Conservation (phyloP, 1,140 invertebrate species). For the Acromyrmex echinatior region DNA sequence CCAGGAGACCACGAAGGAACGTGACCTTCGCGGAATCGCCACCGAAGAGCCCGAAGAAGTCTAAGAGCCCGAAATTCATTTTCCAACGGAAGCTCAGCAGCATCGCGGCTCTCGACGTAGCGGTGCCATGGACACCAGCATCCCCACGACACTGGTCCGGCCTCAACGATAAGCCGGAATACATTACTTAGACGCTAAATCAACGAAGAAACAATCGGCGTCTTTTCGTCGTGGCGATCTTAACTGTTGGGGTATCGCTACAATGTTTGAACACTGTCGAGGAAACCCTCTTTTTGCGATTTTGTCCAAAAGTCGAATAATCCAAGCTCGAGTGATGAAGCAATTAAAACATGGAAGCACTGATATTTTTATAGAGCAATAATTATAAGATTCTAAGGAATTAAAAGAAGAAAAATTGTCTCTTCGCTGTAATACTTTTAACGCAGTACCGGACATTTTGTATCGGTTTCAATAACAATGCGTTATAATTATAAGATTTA, state of each 20-base stretch:
- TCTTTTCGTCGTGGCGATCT: not conserved
- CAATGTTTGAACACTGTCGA: not conserved
- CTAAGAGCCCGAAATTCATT: conserved; percentile 67
- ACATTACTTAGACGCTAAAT: conserved; percentile 77
- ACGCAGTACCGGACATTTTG: not conserved
- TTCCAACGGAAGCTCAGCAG: conserved; percentile 64
- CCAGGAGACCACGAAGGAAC: conserved; percentile 81
- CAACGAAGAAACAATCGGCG: not conserved
- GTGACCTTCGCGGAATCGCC: conserved; percentile 85
- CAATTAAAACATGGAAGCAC: conserved; percentile 20
- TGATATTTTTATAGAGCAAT: conserved; percentile 64
- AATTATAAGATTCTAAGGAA: conserved; percentile 41
- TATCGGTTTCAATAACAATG: conserved; percentile 21
- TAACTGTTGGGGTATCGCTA: not conserved
- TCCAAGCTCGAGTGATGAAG: conserved; percentile 32
- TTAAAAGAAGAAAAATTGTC: conserved; percentile 18
- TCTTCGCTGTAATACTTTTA: conserved; percentile 30
- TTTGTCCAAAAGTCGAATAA: conserved; percentile 15
- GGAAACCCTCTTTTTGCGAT: not conserved
- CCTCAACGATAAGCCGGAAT: conserved; percentile 82
- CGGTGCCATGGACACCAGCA: conserved; percentile 84
- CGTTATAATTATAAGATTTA: conserved; percentile 22
- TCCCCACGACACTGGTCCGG: conserved; percentile 82
- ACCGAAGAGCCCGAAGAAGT: conserved; percentile 78
- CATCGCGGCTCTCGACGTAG: conserved; percentile 81